Percentiles rank a stretch among this genome's conserved stretches.
Evolutionary conservation across 2,113 vertebrate genomes (phyloP).

Genomic region (Brachypodius melanocephalos): DNA sequence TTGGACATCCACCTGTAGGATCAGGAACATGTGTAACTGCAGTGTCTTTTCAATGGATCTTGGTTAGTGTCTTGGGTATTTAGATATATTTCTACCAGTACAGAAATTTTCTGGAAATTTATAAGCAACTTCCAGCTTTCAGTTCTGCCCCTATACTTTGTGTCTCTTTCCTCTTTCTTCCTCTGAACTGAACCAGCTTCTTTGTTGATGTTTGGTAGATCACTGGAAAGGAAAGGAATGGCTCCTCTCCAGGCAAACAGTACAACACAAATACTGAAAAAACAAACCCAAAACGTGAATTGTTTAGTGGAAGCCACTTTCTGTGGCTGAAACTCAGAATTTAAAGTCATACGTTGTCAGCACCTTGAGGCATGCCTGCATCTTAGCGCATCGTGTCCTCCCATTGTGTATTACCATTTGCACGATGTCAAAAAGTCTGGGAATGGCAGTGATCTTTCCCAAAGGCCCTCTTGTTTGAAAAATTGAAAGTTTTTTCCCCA

Average conservation of each 20-base stretch:
- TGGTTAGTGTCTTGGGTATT: not conserved
- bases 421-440: not conserved
- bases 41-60: not conserved
- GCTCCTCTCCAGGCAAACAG: not conserved
- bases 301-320: not conserved
- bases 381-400: not conserved
- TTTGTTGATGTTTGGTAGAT: not conserved
- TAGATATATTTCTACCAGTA: not conserved
- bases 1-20: not conserved
- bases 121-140: not conserved
- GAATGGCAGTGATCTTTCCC: not conserved
- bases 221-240: not conserved
- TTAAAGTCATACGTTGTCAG: not conserved
- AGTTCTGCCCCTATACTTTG: not conserved
- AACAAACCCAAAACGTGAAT: not conserved
- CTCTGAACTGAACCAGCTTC: not conserved
- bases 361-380: not conserved
- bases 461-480: not conserved
- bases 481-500: not conserved
- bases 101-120: not conserved
- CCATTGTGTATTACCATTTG: not conserved
- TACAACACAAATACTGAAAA: not conserved
- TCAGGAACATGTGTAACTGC: not conserved
- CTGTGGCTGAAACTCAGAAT: not conserved
- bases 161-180: not conserved